phyloP scores from a whole-genome alignment of 2,888 invertebrate species.

The Lordiphosa fenestrarum region DNA sequence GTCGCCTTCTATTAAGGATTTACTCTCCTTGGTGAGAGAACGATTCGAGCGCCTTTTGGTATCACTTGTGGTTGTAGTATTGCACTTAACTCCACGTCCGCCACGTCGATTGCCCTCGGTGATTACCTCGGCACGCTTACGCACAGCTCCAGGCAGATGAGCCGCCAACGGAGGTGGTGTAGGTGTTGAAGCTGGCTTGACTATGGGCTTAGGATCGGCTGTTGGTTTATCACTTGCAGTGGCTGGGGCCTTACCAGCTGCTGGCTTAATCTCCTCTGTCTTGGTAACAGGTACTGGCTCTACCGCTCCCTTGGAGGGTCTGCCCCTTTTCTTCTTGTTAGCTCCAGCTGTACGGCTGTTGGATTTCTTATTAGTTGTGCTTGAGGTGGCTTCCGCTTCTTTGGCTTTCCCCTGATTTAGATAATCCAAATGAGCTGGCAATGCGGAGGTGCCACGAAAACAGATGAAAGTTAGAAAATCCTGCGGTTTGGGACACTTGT shows the following conservation, averaged over 20 bases:
- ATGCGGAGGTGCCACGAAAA: conserved; percentile 87
- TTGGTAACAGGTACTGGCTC: conserved; percentile 49
- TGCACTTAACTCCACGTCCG: conserved; percentile 74
- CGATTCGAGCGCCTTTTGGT: conserved; percentile 78
- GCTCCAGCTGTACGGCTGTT: conserved; percentile 19
- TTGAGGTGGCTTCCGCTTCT: conserved; percentile 48
- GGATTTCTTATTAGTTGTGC: conserved; percentile 38
- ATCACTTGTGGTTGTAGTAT: conserved; percentile 36
- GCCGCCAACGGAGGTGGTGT: conserved; percentile 20
- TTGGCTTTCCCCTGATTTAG: conserved; percentile 81
- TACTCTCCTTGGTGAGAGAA: conserved; percentile 58
- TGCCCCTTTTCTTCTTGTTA: conserved; percentile 57
- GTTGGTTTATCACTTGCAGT: conserved; percentile 48
- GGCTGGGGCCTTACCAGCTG: conserved; percentile 21
- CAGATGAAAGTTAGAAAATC: conserved; percentile 93
- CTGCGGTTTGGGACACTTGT: conserved; percentile 89
- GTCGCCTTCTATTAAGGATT: conserved; percentile 45
- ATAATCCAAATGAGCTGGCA: conserved; percentile 88
- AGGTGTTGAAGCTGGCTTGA: neutral
- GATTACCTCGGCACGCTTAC: conserved; percentile 82
- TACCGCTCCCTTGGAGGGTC: conserved; percentile 45
- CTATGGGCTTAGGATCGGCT: conserved; percentile 3
- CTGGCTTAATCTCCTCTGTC: conserved; percentile 25
- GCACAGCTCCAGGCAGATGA: conserved; percentile 81
- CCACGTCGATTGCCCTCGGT: conserved; percentile 77